These are phyloP conservation scores for Falco naumanni DNA, from an alignment of 2,797 vertebrate genomes.

Conservation along the genomic window DNA sequence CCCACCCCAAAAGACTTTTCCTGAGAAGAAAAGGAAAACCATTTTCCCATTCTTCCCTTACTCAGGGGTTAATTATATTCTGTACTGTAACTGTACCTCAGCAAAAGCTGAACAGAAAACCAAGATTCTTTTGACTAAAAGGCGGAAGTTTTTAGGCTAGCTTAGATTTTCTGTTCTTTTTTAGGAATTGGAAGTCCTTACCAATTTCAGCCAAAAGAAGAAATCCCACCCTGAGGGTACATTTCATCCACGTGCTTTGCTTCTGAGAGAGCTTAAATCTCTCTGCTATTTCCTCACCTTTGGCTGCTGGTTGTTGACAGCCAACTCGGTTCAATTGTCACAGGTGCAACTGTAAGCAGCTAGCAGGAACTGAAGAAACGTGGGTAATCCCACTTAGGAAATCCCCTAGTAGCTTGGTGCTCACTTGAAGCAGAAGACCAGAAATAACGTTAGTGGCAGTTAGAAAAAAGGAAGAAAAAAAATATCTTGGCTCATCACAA, in stretches of 20 bases:
- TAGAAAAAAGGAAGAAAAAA: constrained; percentile 6
- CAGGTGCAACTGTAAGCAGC: constrained; percentile 32
- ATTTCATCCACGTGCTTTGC: not conserved
- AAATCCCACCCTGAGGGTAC: not conserved
- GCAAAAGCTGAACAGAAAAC: constrained; percentile 1
- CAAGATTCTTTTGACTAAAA: not conserved
- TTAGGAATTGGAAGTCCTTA: not conserved
- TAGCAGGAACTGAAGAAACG: constrained; percentile 49
- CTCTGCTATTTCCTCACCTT: not conserved
- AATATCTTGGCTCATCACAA: not conserved
- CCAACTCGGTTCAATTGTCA: constrained; percentile 9
- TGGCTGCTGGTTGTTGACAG: not conserved
- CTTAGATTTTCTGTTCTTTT: constrained; percentile 12
- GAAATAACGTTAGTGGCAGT: constrained; percentile 50
- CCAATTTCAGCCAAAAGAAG: constrained; percentile 11
- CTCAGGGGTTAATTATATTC: constrained; percentile 7
- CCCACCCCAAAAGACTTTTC: not conserved
- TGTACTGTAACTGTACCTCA: not conserved
- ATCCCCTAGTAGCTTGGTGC: constrained; percentile 26
- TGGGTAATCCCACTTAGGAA: constrained; percentile 23
- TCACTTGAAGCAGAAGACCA: constrained; percentile 14
- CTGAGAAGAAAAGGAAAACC: constrained; percentile 17
- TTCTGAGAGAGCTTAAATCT: constrained; percentile 26
- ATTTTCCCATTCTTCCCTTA: constrained; percentile 15
- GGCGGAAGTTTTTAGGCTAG: not conserved